A percentile compares a stretch with the other conserved stretches of the same genome.
These are phyloP conservation scores for Sussaba pulchella DNA, from an alignment of 2,888 invertebrate species.

Conservation along the genomic window DNA sequence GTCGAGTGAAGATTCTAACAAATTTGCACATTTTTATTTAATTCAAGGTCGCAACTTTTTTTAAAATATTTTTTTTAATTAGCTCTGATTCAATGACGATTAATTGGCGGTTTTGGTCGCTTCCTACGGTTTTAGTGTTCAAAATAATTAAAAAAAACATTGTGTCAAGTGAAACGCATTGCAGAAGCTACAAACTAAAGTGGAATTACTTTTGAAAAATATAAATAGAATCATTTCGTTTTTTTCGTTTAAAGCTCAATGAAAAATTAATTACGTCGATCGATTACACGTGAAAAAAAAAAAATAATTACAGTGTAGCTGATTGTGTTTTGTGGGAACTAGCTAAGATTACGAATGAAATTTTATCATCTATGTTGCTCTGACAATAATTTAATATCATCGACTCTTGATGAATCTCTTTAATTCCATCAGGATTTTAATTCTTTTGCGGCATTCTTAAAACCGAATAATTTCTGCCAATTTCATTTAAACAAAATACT, in stretches of 20 bases:
- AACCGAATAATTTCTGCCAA: background rate
- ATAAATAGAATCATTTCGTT: too few species aligned
- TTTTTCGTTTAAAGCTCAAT: background rate
- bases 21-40: constrained; percentile 8
- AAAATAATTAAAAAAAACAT: background rate
- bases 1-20: constrained; percentile 34
- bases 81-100: background rate
- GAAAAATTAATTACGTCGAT: background rate
- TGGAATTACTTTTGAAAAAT: background rate
- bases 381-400: background rate
- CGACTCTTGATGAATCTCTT: background rate
- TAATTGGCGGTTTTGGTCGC: background rate
- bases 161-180: background rate
- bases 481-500: background rate
- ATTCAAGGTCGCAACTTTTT: too few species aligned
- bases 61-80: too few species aligned
- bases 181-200: constrained; percentile 9
- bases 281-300: background rate
- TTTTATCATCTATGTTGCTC: background rate
- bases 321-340: background rate
- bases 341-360: background rate
- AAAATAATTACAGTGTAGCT: background rate
- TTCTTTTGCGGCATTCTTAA: background rate
- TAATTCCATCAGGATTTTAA: background rate
- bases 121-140: background rate